Evolutionary conservation across 2,888 invertebrate genomes (phyloP), one percentile per base, ranked within the genome.

Genomic region (Synanthedon myopaeformis): DNA sequence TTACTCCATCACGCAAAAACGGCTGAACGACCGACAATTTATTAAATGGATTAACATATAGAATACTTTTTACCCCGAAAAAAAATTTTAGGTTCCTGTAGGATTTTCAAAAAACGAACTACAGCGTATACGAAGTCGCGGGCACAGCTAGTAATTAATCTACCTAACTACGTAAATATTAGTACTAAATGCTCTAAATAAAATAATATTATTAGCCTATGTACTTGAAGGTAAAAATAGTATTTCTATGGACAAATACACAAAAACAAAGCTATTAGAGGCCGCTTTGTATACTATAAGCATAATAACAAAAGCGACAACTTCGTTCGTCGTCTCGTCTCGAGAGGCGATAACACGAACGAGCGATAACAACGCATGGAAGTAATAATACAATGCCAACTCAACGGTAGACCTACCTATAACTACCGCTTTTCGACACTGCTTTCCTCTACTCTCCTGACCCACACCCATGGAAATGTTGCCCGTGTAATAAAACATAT

Each of bases 381-480:
- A 73, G 70, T 70, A 72, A 70, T 73, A 75, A 79, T 81, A 82
- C 77, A 73, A 76, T 82, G 85, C 85, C 86, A 84, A 83, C 85
- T 79, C 85, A 78, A 82, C 83, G 74, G 64, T 64, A 77, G 74
- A 86, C 85, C 83, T 85, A 85, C 77, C 84, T 86, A 86, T 85
- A 85, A 70, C 79, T 85, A 84, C 73, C 67, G 73, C 72, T 70
- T 75, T 76, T 74, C 69, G 69, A 72, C 71, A 86, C 85, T 86
- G 86, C 76, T 78, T 53, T 76, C 73, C 71, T 66, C 63, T 60
- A 56, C 65, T 60, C 65, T 66, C 70, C 66, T 67, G 74, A 74
- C 78, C 74, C 81, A 81, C 83, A 84, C 83, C 84, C 82, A 76
- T 57, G 51, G 12, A 52, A 76, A 80, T 83, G 84, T 86, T 85